Conservation (phyloP, 2,113 vertebrate species). For the Lophotis ruficrista region DNA sequence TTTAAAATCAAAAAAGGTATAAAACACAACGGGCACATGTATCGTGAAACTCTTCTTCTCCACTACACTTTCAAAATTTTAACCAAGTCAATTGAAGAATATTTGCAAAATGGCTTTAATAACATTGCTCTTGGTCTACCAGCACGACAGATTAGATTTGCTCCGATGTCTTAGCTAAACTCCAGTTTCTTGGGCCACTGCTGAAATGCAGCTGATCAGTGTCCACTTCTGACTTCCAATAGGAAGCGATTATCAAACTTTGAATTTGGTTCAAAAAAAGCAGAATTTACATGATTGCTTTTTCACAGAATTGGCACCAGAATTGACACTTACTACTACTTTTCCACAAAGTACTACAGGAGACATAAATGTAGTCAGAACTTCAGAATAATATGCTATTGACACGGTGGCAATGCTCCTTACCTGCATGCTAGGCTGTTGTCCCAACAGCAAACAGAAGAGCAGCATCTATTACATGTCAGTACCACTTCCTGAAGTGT, state of each 20-base stretch:
- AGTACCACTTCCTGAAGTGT: not conserved
- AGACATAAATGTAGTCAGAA: not conserved
- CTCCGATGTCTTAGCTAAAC: not conserved
- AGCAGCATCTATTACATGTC: not conserved
- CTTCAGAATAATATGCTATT: not conserved
- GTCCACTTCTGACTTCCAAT: not conserved
- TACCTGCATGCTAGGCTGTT: not conserved
- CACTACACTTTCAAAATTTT: not conserved
- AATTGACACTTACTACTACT: not conserved
- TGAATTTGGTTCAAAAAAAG: not conserved
- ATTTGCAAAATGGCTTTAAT: not conserved
- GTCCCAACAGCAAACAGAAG: not conserved
- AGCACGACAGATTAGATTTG: not conserved
- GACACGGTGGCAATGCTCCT: not conserved
- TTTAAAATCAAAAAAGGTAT: not conserved
- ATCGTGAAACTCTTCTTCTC: not conserved
- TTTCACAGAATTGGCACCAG: not conserved
- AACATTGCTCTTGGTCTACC: not conserved
- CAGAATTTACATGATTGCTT: not conserved
- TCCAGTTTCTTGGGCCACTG: not conserved
- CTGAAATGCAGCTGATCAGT: not conserved
- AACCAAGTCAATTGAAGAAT: not conserved
- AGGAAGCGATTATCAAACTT: not conserved
- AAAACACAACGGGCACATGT: accelerated
- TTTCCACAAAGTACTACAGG: not conserved